A percentile compares a stretch with the other conserved stretches of the same genome.
These are phyloP conservation scores for Drosophila prosaltans DNA, from an alignment of 1,140 invertebrate species.

Conservation along the genomic window DNA sequence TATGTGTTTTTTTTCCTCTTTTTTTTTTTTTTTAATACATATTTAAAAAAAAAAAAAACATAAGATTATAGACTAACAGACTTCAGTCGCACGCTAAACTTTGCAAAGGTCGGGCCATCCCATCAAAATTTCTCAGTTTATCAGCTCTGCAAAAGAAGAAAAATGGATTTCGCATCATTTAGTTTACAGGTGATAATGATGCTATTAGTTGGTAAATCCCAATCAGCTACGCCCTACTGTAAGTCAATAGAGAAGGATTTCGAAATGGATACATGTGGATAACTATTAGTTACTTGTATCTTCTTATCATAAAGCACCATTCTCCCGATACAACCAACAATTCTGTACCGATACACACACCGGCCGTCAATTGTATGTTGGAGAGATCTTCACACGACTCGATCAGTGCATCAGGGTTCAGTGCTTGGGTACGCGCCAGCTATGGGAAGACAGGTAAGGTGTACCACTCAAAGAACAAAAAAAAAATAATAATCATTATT, in stretches of 20 bases:
- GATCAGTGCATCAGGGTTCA: constrained; percentile 72
- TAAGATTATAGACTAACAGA: constrained; percentile 55
- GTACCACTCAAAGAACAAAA: too few species aligned
- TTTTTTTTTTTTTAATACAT: constrained; percentile 28
- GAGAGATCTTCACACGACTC: constrained; percentile 62
- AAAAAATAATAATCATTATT: neutral
- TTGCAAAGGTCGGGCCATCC: constrained; percentile 63
- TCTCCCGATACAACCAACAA: constrained; percentile 24
- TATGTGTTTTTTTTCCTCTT: constrained; percentile 9
- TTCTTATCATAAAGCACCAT: neutral
- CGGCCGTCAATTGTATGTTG: constrained; percentile 66
- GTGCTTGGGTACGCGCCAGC: constrained; percentile 62
- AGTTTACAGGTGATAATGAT: constrained; percentile 26
- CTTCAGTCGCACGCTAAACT: constrained; percentile 68
- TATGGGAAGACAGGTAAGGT: constrained; percentile 76
- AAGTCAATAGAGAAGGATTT: constrained; percentile 14
- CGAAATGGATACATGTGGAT: neutral
- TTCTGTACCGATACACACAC: constrained; percentile 64
- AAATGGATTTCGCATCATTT: constrained; percentile 6
- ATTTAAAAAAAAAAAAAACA: constrained; percentile 33
- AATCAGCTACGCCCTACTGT: constrained; percentile 30
- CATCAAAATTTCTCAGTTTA: constrained; percentile 7
- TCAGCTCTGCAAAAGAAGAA: neutral
- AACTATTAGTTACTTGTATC: neutral
- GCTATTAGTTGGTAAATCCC: neutral